These are phyloP conservation scores for Samia ricini DNA, from an alignment of 1,140 invertebrate genomes.

Conservation along the genomic window DNA sequence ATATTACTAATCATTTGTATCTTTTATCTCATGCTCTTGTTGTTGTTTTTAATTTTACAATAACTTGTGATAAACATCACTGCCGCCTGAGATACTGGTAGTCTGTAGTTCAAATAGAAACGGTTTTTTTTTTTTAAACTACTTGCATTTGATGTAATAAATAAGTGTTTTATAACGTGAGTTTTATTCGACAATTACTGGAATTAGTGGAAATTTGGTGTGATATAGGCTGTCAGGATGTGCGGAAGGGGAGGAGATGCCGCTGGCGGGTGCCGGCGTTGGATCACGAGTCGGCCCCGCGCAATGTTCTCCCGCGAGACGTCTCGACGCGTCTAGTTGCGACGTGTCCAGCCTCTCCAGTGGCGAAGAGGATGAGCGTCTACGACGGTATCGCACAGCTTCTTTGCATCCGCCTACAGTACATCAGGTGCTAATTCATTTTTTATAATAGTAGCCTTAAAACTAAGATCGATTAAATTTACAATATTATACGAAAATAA, in stretches of 20 bases:
- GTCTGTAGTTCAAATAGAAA: no score
- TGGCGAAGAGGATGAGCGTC: constrained; percentile 67
- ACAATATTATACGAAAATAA: no score
- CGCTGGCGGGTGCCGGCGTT: constrained; percentile 48
- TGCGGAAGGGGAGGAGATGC: constrained; percentile 67
- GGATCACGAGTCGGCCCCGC: constrained; percentile 54
- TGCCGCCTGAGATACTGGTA: no score
- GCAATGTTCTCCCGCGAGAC: constrained; percentile 65
- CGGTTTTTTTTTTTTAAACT: no score
- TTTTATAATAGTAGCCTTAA: not conserved
- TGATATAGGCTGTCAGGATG: constrained; percentile 60
- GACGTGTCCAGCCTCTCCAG: constrained; percentile 69
- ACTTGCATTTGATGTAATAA: no score
- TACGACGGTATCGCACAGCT: constrained; percentile 63
- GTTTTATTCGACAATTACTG: no score
- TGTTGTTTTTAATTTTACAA: no score
- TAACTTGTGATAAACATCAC: no score
- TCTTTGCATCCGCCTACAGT: constrained; percentile 32
- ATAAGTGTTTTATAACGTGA: no score
- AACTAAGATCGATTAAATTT: no score
- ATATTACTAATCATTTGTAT: no score
- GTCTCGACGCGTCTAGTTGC: constrained; percentile 67
- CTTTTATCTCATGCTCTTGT: no score
- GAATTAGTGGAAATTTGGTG: not conserved
- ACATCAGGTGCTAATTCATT: constrained; percentile 14